Evolutionary conservation across 1,140 invertebrate genomes (phyloP), one percentile per base, ranked within the genome.

Genomic region (Matsumurasca onukii): DNA sequence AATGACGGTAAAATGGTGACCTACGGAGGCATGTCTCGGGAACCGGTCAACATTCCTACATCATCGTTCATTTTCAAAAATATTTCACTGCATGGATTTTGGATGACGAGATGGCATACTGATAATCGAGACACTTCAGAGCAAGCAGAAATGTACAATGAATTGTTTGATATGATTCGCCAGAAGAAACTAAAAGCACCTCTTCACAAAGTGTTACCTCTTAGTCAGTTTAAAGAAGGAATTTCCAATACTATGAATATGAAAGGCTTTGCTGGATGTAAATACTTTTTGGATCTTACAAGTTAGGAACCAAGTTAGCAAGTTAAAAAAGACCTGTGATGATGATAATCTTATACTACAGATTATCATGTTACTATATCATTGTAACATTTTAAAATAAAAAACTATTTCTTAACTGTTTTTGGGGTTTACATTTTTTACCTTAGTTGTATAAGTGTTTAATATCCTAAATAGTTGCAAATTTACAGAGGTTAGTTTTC

Each of bases 1-100:
- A 80, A 89, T 71, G 83, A 86, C 72, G 91, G 93, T 1, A 82
- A 87, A 0, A 88, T 98, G 84, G 94, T 99, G 0, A 98, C 97
- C n/a, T 99, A 99, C 82, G 98, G 97, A 22, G 97, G 93, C 31
- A 99, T 99, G 97, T 95, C 95, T 0, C 86, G 91, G 69, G 91
- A 98, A 76, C 96, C 97, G 30, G 84, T 98, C 0, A 90, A 83
- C 2, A 83, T 92, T 67, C 91, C 93, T 65, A 93, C 92, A 3
- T 87, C 91, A 1, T 84, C 89, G 34, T 84, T 98, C 49, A 99
- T 99, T 76, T 99, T 99, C 76, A 97, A 96, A 77, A 88, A 98
- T 78, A 83, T 98, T 66, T 82, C 82, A 55, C 83, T 95, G 9
- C 80, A 84, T 78, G 98, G 97, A n/a, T 99, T 93, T 81, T 99